Base-by-base conservation (phyloP, 2,888 invertebrate species). In the Pinctada fucata region DNA sequence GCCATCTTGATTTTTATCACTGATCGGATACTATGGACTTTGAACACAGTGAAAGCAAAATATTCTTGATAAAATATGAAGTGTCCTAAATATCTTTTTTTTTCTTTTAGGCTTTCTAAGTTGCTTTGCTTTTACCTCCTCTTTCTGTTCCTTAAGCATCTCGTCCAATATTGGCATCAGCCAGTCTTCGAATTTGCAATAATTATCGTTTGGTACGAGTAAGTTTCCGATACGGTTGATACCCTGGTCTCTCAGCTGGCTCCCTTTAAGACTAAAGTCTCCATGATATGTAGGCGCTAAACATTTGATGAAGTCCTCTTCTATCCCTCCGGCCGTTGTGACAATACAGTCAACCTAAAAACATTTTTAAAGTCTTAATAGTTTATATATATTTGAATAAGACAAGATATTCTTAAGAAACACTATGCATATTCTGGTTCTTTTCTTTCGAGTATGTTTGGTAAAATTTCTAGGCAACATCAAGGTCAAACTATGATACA, bases 231-330 rank as follows among this genome's bases (percentile, higher is more conserved):
- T 97, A 83, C 97, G 93, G 92, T 98, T 98, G 75, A 98, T 95
- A 3, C 97, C 99, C 75, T 95, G 95, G 13, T 96, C 95, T 75
- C 99, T 94, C 31, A 99, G 94, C 63, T 89, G 88, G 52, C 87
- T 95, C 0, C 98, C 99, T 85, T 95, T 95, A 75, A 98, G 93
- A 89, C 95, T 94, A 91, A 99, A 99, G 89, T 97, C 97, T 0
- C 99, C 99, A 73, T 99, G 92, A 88, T 95, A 98, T 0, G 99
- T 99, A 0, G 98, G 97, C 1, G 97, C 97, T 76, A 99, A 94
- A 91, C 99, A 99, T 94, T 99, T 99, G 67, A 99, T 99, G 69
- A 99, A 95, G 93, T 99, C 99, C 93, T 99, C 99, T 93, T 99
- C 99, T 0, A 99, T 94, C 0, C 99, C 99, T 0, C 99, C 99